Base-by-base conservation (phyloP, 1,140 invertebrate genomes). In the Drosophila bifasciata region DNA sequence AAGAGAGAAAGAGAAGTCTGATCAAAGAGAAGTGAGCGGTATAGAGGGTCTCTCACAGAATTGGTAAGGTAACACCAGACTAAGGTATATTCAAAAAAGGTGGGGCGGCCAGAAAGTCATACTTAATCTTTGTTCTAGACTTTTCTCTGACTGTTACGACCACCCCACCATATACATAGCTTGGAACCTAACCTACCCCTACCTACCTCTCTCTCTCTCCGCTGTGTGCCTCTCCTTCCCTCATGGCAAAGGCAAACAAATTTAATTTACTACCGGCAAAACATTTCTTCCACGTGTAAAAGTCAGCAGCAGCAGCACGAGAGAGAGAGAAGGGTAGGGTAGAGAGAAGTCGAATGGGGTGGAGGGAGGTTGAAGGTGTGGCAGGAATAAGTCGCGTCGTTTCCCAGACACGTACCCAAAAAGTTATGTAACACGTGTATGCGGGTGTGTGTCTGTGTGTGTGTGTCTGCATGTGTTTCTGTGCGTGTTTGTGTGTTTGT, bases 251-350 rank as follows among this genome's bases (percentile, higher is more conserved):
- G 67, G 67, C 80, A 88, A 86, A 88, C 78, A 86, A 86, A 86
- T 83, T 86, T 76, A 77, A 86, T 86, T 86, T 88, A 75, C 83
- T 75, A 69, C 67, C 84, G 59, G 74, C 75, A 81, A 89, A 88
- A 86, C 70, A 86, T 83, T 86, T 88, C 78, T 68, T 83, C 79
- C 83, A 86, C 83, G 83, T 86, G 83, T 73, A 86, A 85, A 52
- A 59, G 50, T 28, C 43, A 62, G 49, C 23, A 50, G 15, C 46
- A 19, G 0, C 8, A 11, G 43, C 11, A 21, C 8, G 49, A 40
- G 4, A 7, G 13, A 36, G 19, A 15, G 8, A 2, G 9, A 11
- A 15, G 52, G 16, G 25, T 28, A 15, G 15, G 51, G 19, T 3
- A 39, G 3, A 40, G n/a, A 0, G 19, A n/a, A 0, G 11, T 16